Base-by-base conservation (phyloP, 2,888 invertebrate species). In the Bedellia somnulentella region DNA sequence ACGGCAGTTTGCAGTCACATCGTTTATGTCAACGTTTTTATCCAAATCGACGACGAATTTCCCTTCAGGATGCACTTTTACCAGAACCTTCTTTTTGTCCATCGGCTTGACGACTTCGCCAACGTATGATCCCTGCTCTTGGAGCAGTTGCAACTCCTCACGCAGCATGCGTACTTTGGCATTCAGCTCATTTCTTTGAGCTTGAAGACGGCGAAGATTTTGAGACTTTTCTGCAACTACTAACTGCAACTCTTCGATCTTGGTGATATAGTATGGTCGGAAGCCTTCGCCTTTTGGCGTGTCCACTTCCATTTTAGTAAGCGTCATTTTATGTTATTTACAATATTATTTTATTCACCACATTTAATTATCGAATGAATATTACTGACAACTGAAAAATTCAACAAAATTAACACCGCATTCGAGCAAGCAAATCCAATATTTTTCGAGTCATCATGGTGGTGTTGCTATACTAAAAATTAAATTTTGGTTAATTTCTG, bases 91-190 rank as follows among this genome's bases (percentile, higher is more conserved):
- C 73, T 99, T 99, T 66, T 99, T 99, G 63, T 99, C 99, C 98
- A 99, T 99, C 0, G 97, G 96, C 57, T 99, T 98, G 0, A 98
- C 97, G 3, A 99, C 98, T 75, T 99, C 99, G 6, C 99, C 99
- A 2, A 99, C 99, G 71, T 99, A 98, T 11, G 97, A 97, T 9
- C 99, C 99, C 60, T 99, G 99, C 53, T 99, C 99, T 59, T 91
- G 90, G 8, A 99, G 78, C 15, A 98, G 80, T 70, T 98, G 97
- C 1, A 99, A 77, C 57, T 99, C 99, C 57, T 99, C 99, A 5
- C 98, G 85, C 36, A 99, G 64, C 93, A 97, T 93, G 17, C 99
- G 88, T 25, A 99, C 98, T 87, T 98, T 99, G 5, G 96, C 95
- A 73, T 99, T 99, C 1, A 99, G 84, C 62, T 99, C 98, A 80